phyloP scores from a whole-genome alignment of 2,797 vertebrate genomes.

The Alosa sapidissima region DNA sequence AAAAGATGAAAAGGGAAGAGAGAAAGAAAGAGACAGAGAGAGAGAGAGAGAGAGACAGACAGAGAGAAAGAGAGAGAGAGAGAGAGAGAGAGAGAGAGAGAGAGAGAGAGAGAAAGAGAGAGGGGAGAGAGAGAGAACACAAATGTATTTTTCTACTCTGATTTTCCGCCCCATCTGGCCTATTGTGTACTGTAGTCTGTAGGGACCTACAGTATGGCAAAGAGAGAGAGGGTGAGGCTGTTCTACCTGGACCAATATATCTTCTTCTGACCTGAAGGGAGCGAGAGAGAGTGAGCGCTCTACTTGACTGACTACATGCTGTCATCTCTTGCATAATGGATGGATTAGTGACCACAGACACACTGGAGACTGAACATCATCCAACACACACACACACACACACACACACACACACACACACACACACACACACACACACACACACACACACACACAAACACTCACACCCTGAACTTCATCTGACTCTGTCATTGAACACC shows the following conservation, averaged over 20 bases:
- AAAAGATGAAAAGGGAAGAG: background rate
- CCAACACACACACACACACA: background rate
- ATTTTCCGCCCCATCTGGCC: background rate
- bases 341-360: background rate
- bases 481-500: background rate
- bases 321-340: conserved; percentile 7
- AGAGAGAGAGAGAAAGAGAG: conserved; percentile 22
- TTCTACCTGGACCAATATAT: background rate
- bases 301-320: background rate
- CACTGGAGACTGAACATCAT: background rate
- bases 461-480: background rate
- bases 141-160: too few relatives aligned
- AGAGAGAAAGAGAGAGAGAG: background rate
- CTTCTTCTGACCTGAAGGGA: background rate
- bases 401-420: background rate
- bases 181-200: background rate
- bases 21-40: too few relatives aligned
- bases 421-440: background rate
- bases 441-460: background rate
- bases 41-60: too few relatives aligned
- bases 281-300: background rate
- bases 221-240: background rate
- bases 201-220: background rate
- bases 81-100: background rate
- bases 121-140: background rate